phyloP scores from a whole-genome alignment of 2,888 invertebrate genomes.

The Tuta absoluta region DNA sequence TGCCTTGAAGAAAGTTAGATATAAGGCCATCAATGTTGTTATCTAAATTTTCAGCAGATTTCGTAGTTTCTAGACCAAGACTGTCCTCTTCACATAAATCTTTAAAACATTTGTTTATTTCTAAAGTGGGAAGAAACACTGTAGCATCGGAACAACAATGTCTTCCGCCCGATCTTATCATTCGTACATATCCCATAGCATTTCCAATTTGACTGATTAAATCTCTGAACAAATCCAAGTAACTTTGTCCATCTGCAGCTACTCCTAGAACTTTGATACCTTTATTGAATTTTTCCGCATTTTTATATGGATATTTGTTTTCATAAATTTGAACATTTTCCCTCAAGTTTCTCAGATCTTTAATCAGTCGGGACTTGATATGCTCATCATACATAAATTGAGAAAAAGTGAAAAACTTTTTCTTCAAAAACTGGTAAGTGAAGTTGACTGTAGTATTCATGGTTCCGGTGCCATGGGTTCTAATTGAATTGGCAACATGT shows the following conservation, averaged over 20 bases:
- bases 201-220: constrained; percentile 97
- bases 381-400: constrained; percentile 99
- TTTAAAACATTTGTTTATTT: constrained; percentile 82
- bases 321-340: constrained; percentile 85
- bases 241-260: constrained; percentile 90
- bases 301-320: constrained; percentile 91
- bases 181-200: constrained; percentile 96
- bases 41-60: constrained; percentile 87
- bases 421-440: constrained; percentile 95
- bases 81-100: constrained; percentile 82
- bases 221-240: constrained; percentile 95
- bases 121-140: constrained; percentile 91
- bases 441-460: constrained; percentile 97
- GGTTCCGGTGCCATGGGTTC: constrained; percentile 98
- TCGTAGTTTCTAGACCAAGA: constrained; percentile 81
- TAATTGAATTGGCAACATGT: constrained; percentile 97
- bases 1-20: constrained; percentile 92
- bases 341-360: constrained; percentile 91
- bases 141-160: constrained; percentile 96
- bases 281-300: constrained; percentile 96
- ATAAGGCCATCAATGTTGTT: constrained; percentile 88
- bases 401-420: constrained; percentile 96
- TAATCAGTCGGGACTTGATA: constrained; percentile 95
- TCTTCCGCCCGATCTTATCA: constrained; percentile 95
- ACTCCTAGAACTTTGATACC: constrained; percentile 93